Conservation (phyloP, 1,140 invertebrate genomes). For the Neelides sp. region DNA sequence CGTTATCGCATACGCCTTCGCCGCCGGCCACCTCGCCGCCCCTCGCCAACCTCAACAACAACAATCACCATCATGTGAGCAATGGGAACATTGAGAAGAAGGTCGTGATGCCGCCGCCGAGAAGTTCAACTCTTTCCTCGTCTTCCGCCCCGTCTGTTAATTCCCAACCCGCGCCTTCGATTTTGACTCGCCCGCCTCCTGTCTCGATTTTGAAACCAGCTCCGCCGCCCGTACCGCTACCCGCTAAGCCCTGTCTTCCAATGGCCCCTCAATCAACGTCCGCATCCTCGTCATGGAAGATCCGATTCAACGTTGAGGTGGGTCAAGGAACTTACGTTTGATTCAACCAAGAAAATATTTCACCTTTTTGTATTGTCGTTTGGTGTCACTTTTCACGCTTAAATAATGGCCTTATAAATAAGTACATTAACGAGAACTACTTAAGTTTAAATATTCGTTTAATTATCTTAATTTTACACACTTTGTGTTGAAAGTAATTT, state of each 20-base stretch:
- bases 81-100: neutral
- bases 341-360: neutral
- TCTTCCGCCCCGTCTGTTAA: too few relatives aligned
- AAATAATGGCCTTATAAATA: too few relatives aligned
- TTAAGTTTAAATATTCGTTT: too few relatives aligned
- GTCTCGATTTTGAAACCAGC: slow-evolving; percentile 28
- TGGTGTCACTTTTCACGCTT: too few relatives aligned
- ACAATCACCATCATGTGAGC: too few relatives aligned
- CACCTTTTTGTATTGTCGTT: neutral
- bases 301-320: slow-evolving; percentile 30
- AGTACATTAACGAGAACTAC: too few relatives aligned
- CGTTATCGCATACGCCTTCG: too few relatives aligned
- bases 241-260: too few relatives aligned
- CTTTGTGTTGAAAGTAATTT: too few relatives aligned
- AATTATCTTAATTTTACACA: too few relatives aligned
- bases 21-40: neutral
- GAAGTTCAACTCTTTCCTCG: too few relatives aligned
- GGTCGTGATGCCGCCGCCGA: neutral
- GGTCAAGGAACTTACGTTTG: slow-evolving; percentile 28
- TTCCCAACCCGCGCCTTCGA: too few relatives aligned
- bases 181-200: slow-evolving; percentile 12
- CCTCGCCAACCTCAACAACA: neutral
- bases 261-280: slow-evolving; percentile 8
- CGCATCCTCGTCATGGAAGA: slow-evolving; percentile 25
- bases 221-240: slow-evolving; percentile 18